A percentile compares a stretch with the other conserved stretches of the same genome.
Conservation (phyloP, 2,113 vertebrate species). For the Haliaeetus leucogaster region DNA sequence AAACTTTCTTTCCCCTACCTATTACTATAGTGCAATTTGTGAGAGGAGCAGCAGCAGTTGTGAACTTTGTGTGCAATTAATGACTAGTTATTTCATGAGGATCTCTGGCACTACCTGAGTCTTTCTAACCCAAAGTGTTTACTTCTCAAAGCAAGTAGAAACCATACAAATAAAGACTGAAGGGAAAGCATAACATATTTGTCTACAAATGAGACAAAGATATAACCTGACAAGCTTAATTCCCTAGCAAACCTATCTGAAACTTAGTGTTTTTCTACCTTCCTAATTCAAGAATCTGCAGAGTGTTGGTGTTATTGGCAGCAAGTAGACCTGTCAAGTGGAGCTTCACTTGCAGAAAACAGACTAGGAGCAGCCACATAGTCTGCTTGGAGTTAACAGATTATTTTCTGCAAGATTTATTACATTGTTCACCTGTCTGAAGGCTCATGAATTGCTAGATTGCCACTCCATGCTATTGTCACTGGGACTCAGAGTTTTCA, state of each 20-base stretch:
- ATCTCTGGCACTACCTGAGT: not conserved
- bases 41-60: not conserved
- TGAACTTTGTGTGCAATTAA: not conserved
- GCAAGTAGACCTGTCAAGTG: not conserved
- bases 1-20: not conserved
- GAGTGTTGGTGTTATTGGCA: not conserved
- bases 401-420: not conserved
- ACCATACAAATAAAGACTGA: not conserved
- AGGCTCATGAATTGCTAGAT: not conserved
- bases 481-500: not conserved
- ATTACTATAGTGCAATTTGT: not conserved
- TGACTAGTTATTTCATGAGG: not conserved
- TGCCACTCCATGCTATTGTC: not conserved
- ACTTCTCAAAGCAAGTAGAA: not conserved
- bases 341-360: not conserved
- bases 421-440: rapidly evolving
- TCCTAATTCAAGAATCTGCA: not conserved
- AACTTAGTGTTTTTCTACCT: not conserved
- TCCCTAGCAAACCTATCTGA: not conserved
- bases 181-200: not conserved
- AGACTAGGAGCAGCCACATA: not conserved
- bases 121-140: not conserved
- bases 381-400: not conserved
- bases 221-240: not conserved
- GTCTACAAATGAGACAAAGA: not conserved